Conservation (phyloP, 2,113 vertebrate genomes). For the Herpailurus yagouaroundi region DNA sequence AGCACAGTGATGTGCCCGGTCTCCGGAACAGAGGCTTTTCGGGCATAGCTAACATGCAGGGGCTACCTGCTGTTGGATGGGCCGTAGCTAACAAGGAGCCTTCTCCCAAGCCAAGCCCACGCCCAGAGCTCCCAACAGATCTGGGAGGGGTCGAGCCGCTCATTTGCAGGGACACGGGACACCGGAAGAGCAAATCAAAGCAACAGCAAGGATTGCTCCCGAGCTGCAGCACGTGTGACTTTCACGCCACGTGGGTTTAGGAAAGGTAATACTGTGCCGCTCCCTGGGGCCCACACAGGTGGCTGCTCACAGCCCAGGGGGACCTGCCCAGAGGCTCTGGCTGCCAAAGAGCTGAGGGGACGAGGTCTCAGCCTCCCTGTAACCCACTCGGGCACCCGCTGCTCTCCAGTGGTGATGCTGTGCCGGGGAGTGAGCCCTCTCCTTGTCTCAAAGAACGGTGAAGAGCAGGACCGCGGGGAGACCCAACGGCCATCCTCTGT, state of each 20-base stretch:
- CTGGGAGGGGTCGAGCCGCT: neutral
- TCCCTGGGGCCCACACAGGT: neutral
- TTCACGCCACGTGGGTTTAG: fast-evolving
- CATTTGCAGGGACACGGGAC: neutral
- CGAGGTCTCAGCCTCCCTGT: neutral
- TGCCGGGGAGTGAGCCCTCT: neutral
- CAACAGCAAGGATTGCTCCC: too few relatives aligned
- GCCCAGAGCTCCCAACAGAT: neutral
- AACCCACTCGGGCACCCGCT: neutral
- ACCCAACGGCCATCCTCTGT: fast-evolving
- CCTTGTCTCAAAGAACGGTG: neutral
- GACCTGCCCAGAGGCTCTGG: fast-evolving
- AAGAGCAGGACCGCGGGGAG: neutral
- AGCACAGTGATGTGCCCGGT: fast-evolving
- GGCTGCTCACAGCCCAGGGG: neutral
- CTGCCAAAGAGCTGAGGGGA: neutral
- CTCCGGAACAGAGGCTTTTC: fast-evolving
- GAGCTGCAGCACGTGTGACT: fast-evolving
- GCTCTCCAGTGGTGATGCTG: neutral
- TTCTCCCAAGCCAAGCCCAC: neutral
- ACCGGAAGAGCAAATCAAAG: neutral
- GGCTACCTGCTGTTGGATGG: neutral
- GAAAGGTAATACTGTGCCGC: fast-evolving
- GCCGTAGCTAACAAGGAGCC: fast-evolving
- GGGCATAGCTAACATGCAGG: fast-evolving